Evolutionary conservation across 1,140 invertebrate genomes (phyloP), one percentile per base, ranked within the genome.

Genomic region (Musca vetustissima): DNA sequence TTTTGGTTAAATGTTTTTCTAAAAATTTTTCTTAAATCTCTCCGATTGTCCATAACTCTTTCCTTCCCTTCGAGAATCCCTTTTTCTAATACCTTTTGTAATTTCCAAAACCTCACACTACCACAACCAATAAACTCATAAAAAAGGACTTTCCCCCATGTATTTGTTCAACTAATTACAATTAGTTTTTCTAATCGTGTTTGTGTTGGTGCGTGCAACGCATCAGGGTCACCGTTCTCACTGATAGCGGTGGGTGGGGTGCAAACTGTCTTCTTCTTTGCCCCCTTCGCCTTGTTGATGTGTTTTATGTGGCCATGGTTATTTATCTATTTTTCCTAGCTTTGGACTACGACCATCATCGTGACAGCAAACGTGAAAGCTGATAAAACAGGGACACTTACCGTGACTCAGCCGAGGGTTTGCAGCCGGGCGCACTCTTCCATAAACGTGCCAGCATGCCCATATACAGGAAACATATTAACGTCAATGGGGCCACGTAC

Each of bases 401-500:
- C 81, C 81, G 77, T 71, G 81, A 87, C 73, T 88, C 87, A 2
- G 86, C 86, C n/a, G 87, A 88, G 49, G 86, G 85, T 68, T 87
- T 88, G 8, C 90, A 90, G 21, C n/a, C n/a, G 0, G 92, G 92
- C 24, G 89, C 88, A 68, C 90, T 91, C 78, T 92, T 89, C 95
- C 95, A 97, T 67, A 97, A 85, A 55, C 93, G 88, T n/a, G n/a
- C n/a, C n/a, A n/a, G n/a, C n/a, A n/a, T n/a, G n/a, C n/a, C n/a
- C n/a, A n/a, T n/a, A n/a, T n/a, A n/a, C n/a, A n/a, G n/a, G n/a
- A n/a, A n/a, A n/a, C n/a, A n/a, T n/a, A n/a, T n/a, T n/a, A n/a
- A n/a, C n/a, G 89, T 87, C 81, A 96, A 81, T 0, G 94, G 94
- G 55, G 95, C 86, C 69, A 92, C 89, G 82, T 95, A 96, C 15